Evolutionary conservation across 2,888 invertebrate genomes (phyloP).

Genomic region (Luperina testacea): DNA sequence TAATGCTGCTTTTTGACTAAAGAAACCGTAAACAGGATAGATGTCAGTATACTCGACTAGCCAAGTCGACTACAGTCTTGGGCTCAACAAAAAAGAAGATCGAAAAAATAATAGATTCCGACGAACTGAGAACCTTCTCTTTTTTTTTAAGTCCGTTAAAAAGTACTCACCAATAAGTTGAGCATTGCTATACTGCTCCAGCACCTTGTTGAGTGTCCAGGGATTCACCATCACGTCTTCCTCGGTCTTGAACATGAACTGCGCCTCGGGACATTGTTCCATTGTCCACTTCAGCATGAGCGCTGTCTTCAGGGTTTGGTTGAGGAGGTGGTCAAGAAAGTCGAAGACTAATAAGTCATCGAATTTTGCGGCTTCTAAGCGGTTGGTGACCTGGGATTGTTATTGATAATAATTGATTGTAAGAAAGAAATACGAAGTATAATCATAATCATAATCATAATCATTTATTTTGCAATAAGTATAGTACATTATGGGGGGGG

Average conservation of each 20-base stretch:
- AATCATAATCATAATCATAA: no score
- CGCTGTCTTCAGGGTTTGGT: slow-evolving; percentile 92
- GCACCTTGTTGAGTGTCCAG: slow-evolving; percentile 79
- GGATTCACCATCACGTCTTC: slow-evolving; percentile 91
- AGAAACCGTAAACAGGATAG: not conserved
- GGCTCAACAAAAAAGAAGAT: not conserved
- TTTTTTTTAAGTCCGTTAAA: no score
- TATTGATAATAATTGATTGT: not conserved
- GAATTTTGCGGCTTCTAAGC: slow-evolving; percentile 86
- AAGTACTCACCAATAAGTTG: slow-evolving; percentile 85
- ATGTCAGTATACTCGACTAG: not conserved
- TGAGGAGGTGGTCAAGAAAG: slow-evolving; percentile 91
- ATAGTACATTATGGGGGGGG: no score
- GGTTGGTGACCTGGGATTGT: slow-evolving; percentile 73
- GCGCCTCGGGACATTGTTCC: slow-evolving; percentile 87
- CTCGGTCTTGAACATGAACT: slow-evolving; percentile 90
- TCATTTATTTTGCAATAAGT: no score
- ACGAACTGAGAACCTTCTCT: no score
- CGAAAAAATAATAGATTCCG: not conserved
- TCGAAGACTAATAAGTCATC: slow-evolving; percentile 91
- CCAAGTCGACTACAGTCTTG: not conserved
- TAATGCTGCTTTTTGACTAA: not conserved
- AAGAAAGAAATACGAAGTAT: not conserved
- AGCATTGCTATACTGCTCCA: slow-evolving; percentile 69
- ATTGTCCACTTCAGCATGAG: slow-evolving; percentile 91